Percentiles rank a stretch among this genome's conserved stretches.
Conservation (phyloP, 1,140 invertebrate genomes). For the Pantala flavescens region DNA sequence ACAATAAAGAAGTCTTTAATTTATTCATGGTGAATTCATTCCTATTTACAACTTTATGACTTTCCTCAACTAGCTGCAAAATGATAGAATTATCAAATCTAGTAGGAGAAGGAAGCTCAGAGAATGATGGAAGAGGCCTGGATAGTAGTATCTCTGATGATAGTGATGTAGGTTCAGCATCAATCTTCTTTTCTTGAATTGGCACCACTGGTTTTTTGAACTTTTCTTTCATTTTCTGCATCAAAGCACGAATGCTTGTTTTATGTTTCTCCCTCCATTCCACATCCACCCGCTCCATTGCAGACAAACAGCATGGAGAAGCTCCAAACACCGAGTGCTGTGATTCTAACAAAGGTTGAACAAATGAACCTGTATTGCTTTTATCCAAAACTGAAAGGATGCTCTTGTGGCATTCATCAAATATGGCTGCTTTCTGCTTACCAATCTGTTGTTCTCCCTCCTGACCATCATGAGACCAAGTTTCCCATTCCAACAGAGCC, state of each 20-base stretch:
- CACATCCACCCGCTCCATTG: not conserved
- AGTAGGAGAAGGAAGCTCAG: not conserved
- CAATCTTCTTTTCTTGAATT: not conserved
- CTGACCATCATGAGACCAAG: not conserved
- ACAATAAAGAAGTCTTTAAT: not conserved
- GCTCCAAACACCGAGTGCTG: not conserved
- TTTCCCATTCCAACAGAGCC: not conserved
- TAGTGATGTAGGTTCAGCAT: not conserved
- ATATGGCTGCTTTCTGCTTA: not conserved
- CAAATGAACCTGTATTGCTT: not conserved
- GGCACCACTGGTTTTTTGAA: not conserved
- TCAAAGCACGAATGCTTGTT: not conserved
- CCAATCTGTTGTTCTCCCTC: not conserved
- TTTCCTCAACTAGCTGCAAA: not conserved
- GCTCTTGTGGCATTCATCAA: not conserved
- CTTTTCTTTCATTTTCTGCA: not conserved
- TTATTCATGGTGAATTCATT: not conserved
- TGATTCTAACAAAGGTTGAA: not conserved
- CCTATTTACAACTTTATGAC: not conserved
- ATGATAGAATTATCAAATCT: not conserved
- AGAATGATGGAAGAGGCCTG: not conserved
- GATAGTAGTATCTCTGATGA: not conserved
- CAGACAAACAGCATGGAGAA: not conserved
- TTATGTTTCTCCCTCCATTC: not conserved
- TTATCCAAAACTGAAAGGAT: no score